A percentile compares a stretch with the other conserved stretches of the same genome.
phyloP scores from a whole-genome alignment of 2,113 vertebrate species.

The Lipophrys pholis region DNA sequence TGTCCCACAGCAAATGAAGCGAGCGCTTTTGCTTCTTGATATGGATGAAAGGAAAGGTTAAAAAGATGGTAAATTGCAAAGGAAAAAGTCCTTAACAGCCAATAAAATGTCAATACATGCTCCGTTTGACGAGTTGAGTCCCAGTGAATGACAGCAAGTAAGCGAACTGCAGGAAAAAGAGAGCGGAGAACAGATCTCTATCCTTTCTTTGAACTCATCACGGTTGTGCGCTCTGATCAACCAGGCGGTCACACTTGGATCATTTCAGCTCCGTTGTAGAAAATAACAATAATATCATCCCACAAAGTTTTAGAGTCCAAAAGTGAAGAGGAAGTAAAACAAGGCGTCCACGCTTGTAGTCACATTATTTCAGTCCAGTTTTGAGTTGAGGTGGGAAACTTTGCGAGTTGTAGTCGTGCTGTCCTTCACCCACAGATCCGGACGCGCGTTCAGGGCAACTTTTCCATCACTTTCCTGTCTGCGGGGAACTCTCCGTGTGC shows the following conservation, averaged over 20 bases:
- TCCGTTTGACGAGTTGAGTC: slow-evolving; percentile 13
- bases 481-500: slow-evolving; percentile 17
- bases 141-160: slow-evolving; percentile 22
- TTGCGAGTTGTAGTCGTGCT: slow-evolving; percentile 51
- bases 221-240: slow-evolving; percentile 50
- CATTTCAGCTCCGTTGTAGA: slow-evolving; percentile 43
- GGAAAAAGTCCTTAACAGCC: slow-evolving; percentile 1
- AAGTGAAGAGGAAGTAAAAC: slow-evolving; percentile 29
- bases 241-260: slow-evolving; percentile 46
- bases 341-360: slow-evolving; percentile 44
- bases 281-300: slow-evolving; percentile 36
- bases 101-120: slow-evolving; percentile 35
- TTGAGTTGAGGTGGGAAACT: slow-evolving; percentile 70
- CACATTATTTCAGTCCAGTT: slow-evolving; percentile 73
- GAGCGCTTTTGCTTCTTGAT: slow-evolving; percentile 19
- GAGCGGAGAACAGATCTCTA: slow-evolving; percentile 29
- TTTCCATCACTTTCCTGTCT: slow-evolving; percentile 71
- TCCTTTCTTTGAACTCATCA: slow-evolving; percentile 64
- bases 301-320: slow-evolving; percentile 21
- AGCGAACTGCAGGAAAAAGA: slow-evolving; percentile 13
- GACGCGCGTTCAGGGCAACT: slow-evolving; percentile 69
- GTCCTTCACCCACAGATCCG: slow-evolving; percentile 62
- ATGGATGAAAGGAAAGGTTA: background rate
- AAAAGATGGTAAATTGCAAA: background rate
- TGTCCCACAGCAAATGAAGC: slow-evolving; percentile 13